Evolutionary conservation across 2,797 vertebrate species (phyloP), one percentile per base, ranked within the genome.

Genomic region (Gobionotothen gibberifrons): DNA sequence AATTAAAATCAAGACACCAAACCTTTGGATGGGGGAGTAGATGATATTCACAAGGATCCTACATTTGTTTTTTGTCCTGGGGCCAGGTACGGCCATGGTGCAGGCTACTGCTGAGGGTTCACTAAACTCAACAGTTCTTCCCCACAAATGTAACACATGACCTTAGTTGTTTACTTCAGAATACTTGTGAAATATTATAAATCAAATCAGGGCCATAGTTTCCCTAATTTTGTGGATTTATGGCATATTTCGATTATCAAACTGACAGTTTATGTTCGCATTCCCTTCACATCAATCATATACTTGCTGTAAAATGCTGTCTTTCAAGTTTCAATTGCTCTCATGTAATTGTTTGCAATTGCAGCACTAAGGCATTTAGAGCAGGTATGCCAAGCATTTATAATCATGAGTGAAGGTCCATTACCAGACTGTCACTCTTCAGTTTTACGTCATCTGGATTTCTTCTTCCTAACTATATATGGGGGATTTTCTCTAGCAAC

Each of bases 301-400:
- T 19, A 0, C 21, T 52, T 14, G 40, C 14, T 14, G 15, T 14
- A 16, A 54, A 21, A 29, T 48, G 4, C 52, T 53, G 22, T 1
- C 6, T 44, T 0, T 17, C 15, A 55, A 43, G 21, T 22, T 32
- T 53, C 15, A 51, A 11, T 55, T 8, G 5, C n/a, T 40, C 7
- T 9, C 0, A 10, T 60, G 13, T 49, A 2, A 52, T 42, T 48
- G 56, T 12, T 10, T 36, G 1, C 10, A 19, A 32, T 19, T 53
- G 26, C 19, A 29, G 1, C 68, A 15, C 14, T 4, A 22, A 42
- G 39, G 13, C 14, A n/a, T 73, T 63, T 13, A 58, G 0, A 62
- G 59, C n/a, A 56, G 22, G 39, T 44, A 22, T 16, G 32, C 46
- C n/a, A 47, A 8, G 9, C 47, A n/a, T 78, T 55, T 54, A 8